Evolutionary conservation across 2,113 vertebrate species (phyloP).

Genomic region (Riparia riparia): DNA sequence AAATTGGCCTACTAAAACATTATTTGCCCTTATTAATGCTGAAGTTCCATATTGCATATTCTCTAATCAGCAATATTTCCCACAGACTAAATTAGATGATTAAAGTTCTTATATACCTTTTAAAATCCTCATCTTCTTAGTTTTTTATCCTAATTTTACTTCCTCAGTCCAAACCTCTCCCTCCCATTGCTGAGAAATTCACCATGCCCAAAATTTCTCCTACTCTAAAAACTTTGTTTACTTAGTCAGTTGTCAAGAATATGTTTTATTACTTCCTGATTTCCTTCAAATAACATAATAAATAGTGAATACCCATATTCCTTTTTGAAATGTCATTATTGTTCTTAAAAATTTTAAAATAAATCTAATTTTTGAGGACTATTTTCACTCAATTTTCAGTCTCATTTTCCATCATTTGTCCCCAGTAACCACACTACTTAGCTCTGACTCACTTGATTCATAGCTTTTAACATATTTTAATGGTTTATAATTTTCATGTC

Average conservation of each 20-base stretch:
- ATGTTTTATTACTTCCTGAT: not conserved
- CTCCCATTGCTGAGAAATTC: not conserved
- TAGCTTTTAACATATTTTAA: conserved; percentile 20
- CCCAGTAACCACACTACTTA: not conserved
- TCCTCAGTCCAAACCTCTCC: not conserved
- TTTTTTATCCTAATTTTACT: not conserved
- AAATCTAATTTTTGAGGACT: not conserved
- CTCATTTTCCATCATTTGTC: conserved; percentile 1
- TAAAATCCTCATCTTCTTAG: not conserved
- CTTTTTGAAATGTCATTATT: not conserved
- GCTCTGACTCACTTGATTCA: not conserved
- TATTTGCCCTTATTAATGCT: not conserved
- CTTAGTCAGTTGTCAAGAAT: not conserved
- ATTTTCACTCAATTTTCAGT: not conserved
- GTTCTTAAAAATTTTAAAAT: not conserved
- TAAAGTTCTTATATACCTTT: not conserved
- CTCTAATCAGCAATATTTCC: not conserved
- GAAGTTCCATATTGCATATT: not conserved
- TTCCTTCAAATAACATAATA: not conserved
- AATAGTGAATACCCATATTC: not conserved
- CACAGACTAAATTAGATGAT: not conserved
- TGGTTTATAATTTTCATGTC: conserved; percentile 10
- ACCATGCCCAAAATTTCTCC: not conserved
- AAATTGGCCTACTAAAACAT: not conserved
- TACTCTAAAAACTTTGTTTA: not conserved